Evolutionary conservation across 2,113 vertebrate species (phyloP).

Genomic region (Grantiella picta): DNA sequence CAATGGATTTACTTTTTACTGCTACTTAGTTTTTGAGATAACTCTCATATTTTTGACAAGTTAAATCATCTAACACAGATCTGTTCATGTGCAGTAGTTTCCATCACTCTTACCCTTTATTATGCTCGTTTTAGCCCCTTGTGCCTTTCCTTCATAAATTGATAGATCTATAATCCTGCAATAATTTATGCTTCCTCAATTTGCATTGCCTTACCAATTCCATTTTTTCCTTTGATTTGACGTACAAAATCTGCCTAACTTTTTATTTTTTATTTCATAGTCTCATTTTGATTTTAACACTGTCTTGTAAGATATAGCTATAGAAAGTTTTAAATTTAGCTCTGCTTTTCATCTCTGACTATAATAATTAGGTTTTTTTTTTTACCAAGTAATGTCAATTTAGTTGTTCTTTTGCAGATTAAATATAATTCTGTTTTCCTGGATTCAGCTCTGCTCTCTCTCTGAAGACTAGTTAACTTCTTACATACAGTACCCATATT

Average conservation of each 20-base stretch:
- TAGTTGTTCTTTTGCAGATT: background rate
- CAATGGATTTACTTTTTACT: background rate
- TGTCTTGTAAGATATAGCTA: background rate
- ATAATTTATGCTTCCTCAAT: background rate
- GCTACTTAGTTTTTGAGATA: background rate
- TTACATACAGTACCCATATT: background rate
- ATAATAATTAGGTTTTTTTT: background rate
- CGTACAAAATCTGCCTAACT: background rate
- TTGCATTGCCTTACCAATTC: background rate
- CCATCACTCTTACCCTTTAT: background rate
- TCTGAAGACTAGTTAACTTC: background rate
- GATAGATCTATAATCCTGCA: background rate
- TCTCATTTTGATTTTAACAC: background rate
- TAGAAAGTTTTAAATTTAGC: background rate
- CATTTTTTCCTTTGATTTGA: background rate
- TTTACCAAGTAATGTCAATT: background rate
- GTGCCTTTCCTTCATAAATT: background rate
- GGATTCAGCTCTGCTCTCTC: background rate
- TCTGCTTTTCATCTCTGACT: background rate
- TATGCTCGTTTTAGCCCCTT: background rate
- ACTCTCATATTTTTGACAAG: background rate
- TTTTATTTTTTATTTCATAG: background rate
- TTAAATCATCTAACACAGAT: background rate
- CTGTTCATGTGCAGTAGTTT: background rate
- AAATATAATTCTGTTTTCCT: background rate